phyloP scores from a whole-genome alignment of 2,113 vertebrate species.

The Danio rerio region DNA sequence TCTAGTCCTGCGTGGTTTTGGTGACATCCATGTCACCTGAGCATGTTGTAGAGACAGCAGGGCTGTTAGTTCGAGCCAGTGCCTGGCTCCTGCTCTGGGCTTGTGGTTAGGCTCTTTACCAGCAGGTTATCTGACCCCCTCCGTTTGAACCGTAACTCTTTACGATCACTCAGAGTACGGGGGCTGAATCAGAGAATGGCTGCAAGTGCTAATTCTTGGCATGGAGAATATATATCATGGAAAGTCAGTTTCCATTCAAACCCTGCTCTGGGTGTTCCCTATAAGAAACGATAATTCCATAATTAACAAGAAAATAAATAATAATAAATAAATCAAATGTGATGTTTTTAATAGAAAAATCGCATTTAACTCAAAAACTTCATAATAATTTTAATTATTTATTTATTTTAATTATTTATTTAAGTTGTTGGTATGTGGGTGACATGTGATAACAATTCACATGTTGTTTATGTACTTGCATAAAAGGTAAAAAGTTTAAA shows the following conservation, averaged over 20 bases:
- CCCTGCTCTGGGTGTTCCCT: not conserved
- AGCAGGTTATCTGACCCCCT: slow-evolving; percentile 63
- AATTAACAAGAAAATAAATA: slow-evolving; percentile 1
- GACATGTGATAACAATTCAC: slow-evolving; percentile 30
- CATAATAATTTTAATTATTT: not conserved
- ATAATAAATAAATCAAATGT: not conserved
- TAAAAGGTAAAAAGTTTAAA: slow-evolving; percentile 60
- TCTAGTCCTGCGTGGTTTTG: slow-evolving; percentile 46
- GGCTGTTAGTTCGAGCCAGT: slow-evolving; percentile 55
- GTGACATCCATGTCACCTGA: slow-evolving; percentile 65
- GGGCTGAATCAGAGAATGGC: slow-evolving; percentile 47
- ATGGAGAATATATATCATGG: slow-evolving; percentile 40
- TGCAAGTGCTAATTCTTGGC: slow-evolving; percentile 55
- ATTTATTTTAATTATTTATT: not conserved
- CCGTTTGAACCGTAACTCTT: slow-evolving; percentile 59
- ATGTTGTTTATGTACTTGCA: slow-evolving; percentile 51
- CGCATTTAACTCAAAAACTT: not conserved
- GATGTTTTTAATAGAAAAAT: not conserved
- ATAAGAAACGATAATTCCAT: not conserved
- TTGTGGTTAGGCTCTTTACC: slow-evolving; percentile 55
- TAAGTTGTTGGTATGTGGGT: slow-evolving; percentile 8
- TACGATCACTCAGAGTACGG: slow-evolving; percentile 52
- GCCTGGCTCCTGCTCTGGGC: slow-evolving; percentile 52
- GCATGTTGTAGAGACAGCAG: slow-evolving; percentile 72
- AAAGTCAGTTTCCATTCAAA: not conserved